Base-by-base conservation (phyloP, 2,888 invertebrate genomes). In the Lasioglossum zephyrum region DNA sequence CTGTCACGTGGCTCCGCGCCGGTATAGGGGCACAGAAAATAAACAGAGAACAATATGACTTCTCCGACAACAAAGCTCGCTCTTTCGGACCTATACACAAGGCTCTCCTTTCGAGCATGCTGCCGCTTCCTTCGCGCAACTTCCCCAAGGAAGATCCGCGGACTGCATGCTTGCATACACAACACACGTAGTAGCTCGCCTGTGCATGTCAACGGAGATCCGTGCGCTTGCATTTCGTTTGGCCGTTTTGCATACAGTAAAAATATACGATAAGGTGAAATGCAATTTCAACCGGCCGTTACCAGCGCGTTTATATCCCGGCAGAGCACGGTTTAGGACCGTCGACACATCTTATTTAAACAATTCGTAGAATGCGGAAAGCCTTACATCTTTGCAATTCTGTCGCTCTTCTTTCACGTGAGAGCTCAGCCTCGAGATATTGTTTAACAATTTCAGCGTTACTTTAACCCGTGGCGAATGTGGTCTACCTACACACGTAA, bases 11-110 rank as follows among this genome's bases (percentile, higher is more conserved):
- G 63, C 2, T 4, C 47, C 47, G 16, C 26, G 11, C 11, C n/a
- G 22, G 66, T 74, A 66, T 26, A 36, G 26, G n/a, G 26, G 53
- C 49, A 31, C 63, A 16, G 74, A 80, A 73, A 80, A 53, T 66
- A 80, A 80, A 80, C 73, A 53, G 57, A 75, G 47, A 76, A 81
- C 76, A 57, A 69, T 66, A 73, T 73, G 73, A 78, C 73, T 77
- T 77, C 77, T 73, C 49, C 41, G 77, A 63, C 66, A 78, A 69
- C 77, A 77, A 82, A 73, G 82, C 57, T 22, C n/a, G 41, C 82
- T n/a, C 47, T 82, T 26, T 49, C 36, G 72, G 41, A 60, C 76
- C 75, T 70, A 81, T 76, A 57, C 57, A 66, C 66, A 80, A 22
- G 69, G 53, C 69, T 70, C 69, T 57, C 57, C 57, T 75, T 75